Conservation (phyloP, 2,888 invertebrate genomes). For the Drosophila bunnanda region DNA sequence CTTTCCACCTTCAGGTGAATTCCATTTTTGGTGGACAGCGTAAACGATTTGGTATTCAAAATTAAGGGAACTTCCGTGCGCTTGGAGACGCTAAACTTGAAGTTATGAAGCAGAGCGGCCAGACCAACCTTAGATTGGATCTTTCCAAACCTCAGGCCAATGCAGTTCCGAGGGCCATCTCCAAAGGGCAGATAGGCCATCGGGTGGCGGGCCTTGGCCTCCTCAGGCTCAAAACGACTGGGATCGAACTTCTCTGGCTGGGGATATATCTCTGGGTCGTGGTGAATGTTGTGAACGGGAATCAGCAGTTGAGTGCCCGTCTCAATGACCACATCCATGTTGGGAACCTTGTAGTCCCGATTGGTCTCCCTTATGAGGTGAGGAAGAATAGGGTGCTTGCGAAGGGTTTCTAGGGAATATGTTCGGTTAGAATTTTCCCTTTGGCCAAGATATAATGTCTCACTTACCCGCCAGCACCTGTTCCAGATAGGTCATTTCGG, state of each 20-base stretch:
- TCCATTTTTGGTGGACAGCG: slow-evolving; percentile 41
- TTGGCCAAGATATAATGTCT: background rate
- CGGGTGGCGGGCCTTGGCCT: slow-evolving; percentile 82
- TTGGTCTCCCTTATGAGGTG: slow-evolving; percentile 85
- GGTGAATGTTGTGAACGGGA: slow-evolving; percentile 86
- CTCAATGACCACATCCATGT: slow-evolving; percentile 85
- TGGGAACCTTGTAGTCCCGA: slow-evolving; percentile 85
- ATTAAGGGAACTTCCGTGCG: slow-evolving; percentile 54
- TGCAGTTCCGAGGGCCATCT: slow-evolving; percentile 81
- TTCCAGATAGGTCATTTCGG: slow-evolving; percentile 78
- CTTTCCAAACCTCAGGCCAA: slow-evolving; percentile 81
- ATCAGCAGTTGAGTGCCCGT: slow-evolving; percentile 68
- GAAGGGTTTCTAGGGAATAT: slow-evolving; percentile 85
- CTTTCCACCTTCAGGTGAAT: slow-evolving; percentile 59
- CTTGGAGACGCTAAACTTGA: slow-evolving; percentile 53
- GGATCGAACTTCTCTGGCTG: slow-evolving; percentile 87
- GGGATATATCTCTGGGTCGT: slow-evolving; percentile 85
- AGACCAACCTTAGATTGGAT: slow-evolving; percentile 79
- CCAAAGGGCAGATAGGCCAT: slow-evolving; percentile 79
- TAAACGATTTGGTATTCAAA: slow-evolving; percentile 13
- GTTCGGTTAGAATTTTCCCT: background rate
- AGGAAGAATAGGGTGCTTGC: slow-evolving; percentile 86
- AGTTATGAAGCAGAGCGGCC: slow-evolving; percentile 41
- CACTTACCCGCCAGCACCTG: slow-evolving; percentile 78
- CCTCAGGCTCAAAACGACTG: slow-evolving; percentile 85